Conservation (phyloP, 1,140 invertebrate species). For the Lepidostoma basale region DNA sequence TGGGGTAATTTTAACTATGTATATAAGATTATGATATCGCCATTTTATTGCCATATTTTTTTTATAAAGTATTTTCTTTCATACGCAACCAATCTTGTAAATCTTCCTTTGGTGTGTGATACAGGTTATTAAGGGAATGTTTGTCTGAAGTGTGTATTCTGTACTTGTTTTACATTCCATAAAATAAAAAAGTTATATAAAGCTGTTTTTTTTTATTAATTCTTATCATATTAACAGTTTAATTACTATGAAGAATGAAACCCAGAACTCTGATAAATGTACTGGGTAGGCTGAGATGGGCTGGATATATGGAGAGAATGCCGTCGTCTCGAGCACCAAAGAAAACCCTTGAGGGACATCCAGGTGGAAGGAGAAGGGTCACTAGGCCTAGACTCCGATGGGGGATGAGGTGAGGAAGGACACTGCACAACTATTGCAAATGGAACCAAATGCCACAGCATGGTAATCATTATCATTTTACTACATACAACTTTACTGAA, state of each 20-base stretch:
- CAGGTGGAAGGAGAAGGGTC: no score
- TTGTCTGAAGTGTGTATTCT: slow-evolving; percentile 40
- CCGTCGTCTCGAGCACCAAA: no score
- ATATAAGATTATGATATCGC: slow-evolving; percentile 35
- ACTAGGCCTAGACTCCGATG: no score
- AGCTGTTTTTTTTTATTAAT: not conserved
- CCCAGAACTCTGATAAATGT: not conserved
- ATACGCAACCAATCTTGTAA: slow-evolving; percentile 1
- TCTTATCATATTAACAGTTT: not conserved
- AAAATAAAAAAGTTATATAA: slow-evolving; percentile 38
- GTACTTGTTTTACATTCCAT: slow-evolving; percentile 45
- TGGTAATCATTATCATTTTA: no score
- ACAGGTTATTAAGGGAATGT: slow-evolving; percentile 19
- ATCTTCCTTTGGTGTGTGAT: not conserved
- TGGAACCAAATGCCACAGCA: no score
- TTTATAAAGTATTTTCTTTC: slow-evolving; percentile 35
- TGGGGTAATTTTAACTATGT: slow-evolving; percentile 40
- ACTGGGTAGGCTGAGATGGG: no score
- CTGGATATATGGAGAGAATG: no score
- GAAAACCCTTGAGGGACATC: no score
- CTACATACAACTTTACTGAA: no score
- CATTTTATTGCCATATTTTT: slow-evolving; percentile 45
- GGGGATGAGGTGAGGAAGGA: no score
- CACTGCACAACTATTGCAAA: no score
- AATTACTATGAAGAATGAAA: not conserved